Conservation (phyloP, 2,888 invertebrate species). For the Cryptops parisi region DNA sequence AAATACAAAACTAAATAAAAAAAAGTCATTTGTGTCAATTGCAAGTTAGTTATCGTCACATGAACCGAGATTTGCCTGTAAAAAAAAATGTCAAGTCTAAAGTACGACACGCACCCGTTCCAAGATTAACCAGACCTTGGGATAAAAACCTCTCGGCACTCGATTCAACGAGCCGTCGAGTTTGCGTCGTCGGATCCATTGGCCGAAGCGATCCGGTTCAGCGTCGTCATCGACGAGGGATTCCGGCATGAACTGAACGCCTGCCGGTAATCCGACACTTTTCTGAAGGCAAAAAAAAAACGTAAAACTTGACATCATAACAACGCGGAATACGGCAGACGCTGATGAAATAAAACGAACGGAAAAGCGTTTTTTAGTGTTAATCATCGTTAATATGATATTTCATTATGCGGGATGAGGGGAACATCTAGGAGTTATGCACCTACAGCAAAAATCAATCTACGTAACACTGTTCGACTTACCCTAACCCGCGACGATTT, state of each 20-base stretch:
- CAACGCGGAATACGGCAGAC: too few relatives aligned
- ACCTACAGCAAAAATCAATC: too few relatives aligned
- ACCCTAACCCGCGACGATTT: constrained; percentile 65
- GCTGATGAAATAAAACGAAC: too few relatives aligned
- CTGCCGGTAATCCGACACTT: too few relatives aligned
- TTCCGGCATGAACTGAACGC: too few relatives aligned
- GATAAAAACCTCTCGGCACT: constrained; percentile 93
- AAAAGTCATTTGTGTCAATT: background rate
- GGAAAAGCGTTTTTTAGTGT: too few relatives aligned
- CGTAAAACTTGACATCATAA: too few relatives aligned
- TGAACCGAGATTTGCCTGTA: background rate
- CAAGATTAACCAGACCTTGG: constrained; percentile 79
- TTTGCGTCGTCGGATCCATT: constrained; percentile 86
- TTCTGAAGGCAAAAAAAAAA: too few relatives aligned
- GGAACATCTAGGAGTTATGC: too few relatives aligned
- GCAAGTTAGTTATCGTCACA: too few relatives aligned
- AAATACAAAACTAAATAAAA: background rate
- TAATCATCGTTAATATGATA: too few relatives aligned
- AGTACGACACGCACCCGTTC: constrained; percentile 49
- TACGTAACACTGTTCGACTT: constrained; percentile 26
- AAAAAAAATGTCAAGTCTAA: constrained; percentile 23
- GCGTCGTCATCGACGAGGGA: background rate
- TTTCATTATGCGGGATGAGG: too few relatives aligned
- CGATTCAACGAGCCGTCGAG: constrained; percentile 94
- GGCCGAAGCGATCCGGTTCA: constrained; percentile 41